Percentiles rank a stretch among this genome's conserved stretches.
Evolutionary conservation across 2,888 invertebrate genomes (phyloP).

Genomic region (Noctua fimbriata): DNA sequence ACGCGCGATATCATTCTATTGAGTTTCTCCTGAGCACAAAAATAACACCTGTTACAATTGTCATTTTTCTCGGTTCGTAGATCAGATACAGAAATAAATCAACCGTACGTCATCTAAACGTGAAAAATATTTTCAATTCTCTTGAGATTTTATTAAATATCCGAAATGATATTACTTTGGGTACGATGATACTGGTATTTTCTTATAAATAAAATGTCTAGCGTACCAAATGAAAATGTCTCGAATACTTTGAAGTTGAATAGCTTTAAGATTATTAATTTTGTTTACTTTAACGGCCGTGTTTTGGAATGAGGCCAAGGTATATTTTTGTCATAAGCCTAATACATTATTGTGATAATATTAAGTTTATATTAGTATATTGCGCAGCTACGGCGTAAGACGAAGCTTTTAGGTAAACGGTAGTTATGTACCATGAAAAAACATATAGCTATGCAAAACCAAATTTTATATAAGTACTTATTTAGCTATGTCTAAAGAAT

Average conservation of each 20-base stretch:
- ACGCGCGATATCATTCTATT: conserved; percentile 25
- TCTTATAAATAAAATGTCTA: conserved; percentile 31
- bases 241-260: conserved; percentile 52
- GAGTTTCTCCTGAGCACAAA: conserved; percentile 26
- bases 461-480: not conserved
- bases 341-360: not conserved
- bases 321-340: not conserved
- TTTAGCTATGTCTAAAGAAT: not conserved
- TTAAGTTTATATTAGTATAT: not conserved
- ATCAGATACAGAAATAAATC: conserved; percentile 28
- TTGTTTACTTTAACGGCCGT: conserved; percentile 33
- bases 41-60: conserved; percentile 35
- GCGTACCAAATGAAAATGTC: conserved; percentile 45
- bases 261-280: conserved; percentile 39
- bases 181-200: conserved; percentile 33
- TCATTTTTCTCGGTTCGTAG: conserved; percentile 8
- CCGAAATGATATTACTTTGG: conserved; percentile 10
- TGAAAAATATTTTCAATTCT: conserved; percentile 32
- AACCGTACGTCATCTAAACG: conserved; percentile 11
- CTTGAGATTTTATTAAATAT: conserved; percentile 31
- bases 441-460: not conserved
- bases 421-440: not conserved
- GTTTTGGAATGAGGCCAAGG: conserved; percentile 1
- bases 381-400: not conserved
- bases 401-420: not conserved